phyloP scores from a whole-genome alignment of 92 coral and sea anemone genomes.

The Metridium senile region DNA sequence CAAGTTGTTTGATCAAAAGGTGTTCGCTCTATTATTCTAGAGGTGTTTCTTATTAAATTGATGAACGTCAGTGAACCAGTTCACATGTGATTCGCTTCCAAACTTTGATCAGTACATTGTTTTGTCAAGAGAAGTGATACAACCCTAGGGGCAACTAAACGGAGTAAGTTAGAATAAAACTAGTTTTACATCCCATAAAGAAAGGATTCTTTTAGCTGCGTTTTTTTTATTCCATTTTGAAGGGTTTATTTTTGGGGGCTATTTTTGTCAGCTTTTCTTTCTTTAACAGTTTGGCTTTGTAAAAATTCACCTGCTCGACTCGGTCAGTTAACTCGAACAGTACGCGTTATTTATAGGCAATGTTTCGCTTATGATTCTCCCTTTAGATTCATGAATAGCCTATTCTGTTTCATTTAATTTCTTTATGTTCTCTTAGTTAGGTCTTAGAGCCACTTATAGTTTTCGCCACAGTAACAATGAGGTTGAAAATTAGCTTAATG shows the following conservation, averaged over 20 bases:
- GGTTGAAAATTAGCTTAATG: conserved; percentile 60
- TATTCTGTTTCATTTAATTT: conserved; percentile 22
- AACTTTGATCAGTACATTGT: neutral
- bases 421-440: conserved; percentile 22
- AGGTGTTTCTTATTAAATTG: conserved; percentile 18
- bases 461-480: conserved; percentile 49
- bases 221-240: neutral
- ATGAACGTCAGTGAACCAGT: neutral
- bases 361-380: conserved; percentile 9
- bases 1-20: neutral
- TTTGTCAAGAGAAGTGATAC: neutral
- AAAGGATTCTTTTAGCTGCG: too few relatives aligned
- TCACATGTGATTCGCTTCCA: neutral
- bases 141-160: neutral
- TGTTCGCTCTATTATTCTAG: conserved; percentile 6
- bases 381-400: conserved; percentile 14
- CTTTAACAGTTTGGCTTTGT: neutral
- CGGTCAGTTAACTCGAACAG: conserved; percentile 12
- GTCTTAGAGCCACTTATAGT: conserved; percentile 35
- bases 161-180: neutral
- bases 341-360: neutral
- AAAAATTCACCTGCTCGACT: neutral
- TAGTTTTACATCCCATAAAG: neutral
- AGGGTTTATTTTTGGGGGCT: neutral
- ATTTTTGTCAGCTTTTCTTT: neutral